These are phyloP conservation scores for Festucalex cinctus DNA, from an alignment of 2,113 vertebrate species.

Conservation along the genomic window DNA sequence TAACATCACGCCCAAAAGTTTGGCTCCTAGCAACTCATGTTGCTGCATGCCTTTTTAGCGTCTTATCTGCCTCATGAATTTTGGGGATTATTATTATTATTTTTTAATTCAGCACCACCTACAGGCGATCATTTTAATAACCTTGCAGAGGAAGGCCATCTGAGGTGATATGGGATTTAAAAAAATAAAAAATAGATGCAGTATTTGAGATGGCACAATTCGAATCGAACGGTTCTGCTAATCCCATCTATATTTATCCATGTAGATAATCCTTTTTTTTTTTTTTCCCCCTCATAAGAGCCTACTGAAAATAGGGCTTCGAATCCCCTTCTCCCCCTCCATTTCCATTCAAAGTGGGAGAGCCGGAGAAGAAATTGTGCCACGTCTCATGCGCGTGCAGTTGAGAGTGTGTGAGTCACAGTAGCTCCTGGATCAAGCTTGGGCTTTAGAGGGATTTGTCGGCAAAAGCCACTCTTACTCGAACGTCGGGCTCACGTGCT, in stretches of 20 bases:
- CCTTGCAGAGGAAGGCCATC: not conserved
- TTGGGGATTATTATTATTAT: not conserved
- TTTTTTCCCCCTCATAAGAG: conserved; percentile 18
- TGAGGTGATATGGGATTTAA: not conserved
- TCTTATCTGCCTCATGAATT: not conserved
- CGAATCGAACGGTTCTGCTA: conserved; percentile 44
- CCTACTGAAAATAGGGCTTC: conserved; percentile 40
- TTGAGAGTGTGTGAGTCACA: conserved; percentile 18
- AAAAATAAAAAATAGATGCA: not conserved
- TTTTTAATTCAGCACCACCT: not conserved
- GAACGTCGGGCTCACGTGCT: not conserved
- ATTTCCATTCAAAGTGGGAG: conserved; percentile 16
- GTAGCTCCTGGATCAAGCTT: conserved; percentile 8
- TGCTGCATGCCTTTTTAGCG: not conserved
- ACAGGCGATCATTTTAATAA: not conserved
- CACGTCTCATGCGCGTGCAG: conserved; percentile 11
- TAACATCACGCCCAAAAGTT: not conserved
- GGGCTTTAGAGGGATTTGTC: conserved; percentile 16
- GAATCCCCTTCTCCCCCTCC: conserved; percentile 10
- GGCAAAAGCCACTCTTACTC: conserved; percentile 1
- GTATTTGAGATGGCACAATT: conserved; percentile 28
- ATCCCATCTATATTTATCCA: conserved; percentile 60
- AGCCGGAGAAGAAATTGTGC: conserved; percentile 8
- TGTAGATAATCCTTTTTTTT: conserved; percentile 46
- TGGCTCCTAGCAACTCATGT: not conserved